Evolutionary conservation across 2,888 invertebrate genomes (phyloP).

Genomic region (Proisotoma minuta): DNA sequence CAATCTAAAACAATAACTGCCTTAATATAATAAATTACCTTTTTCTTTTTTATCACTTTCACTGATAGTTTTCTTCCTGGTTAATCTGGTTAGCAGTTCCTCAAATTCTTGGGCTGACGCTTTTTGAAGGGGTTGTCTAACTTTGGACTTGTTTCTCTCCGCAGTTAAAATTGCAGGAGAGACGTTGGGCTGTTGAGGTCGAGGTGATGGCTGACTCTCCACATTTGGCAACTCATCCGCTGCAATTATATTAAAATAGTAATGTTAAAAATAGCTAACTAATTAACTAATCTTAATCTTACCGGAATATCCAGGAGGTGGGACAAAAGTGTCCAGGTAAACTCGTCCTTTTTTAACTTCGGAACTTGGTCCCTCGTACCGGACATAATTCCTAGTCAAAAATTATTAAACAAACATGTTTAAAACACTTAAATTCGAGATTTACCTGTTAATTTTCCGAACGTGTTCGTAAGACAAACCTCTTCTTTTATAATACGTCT

Average conservation of each 20-base stretch:
- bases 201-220: constrained; percentile 13
- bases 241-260: neutral
- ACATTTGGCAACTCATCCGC: constrained; percentile 22
- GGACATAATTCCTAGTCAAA: constrained; percentile 11
- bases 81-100: neutral
- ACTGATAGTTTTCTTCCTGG: neutral
- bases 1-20: neutral
- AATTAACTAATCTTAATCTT: neutral
- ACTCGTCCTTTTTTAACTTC: neutral
- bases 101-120: neutral
- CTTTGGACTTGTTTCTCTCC: constrained; percentile 2
- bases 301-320: constrained; percentile 30
- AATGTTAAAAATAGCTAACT: neutral
- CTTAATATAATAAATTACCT: neutral
- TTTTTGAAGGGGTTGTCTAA: neutral
- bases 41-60: neutral
- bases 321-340: constrained; percentile 14
- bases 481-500: constrained; percentile 10
- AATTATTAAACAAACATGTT: no score
- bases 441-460: constrained; percentile 13
- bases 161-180: constrained; percentile 21
- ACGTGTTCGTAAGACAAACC: constrained; percentile 11
- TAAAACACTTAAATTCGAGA: no score
- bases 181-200: constrained; percentile 6
- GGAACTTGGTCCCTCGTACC: constrained; percentile 1